Base-by-base conservation (phyloP, 53 echinoderm and acorn worm species). In the Patiria pectinifera region DNA sequence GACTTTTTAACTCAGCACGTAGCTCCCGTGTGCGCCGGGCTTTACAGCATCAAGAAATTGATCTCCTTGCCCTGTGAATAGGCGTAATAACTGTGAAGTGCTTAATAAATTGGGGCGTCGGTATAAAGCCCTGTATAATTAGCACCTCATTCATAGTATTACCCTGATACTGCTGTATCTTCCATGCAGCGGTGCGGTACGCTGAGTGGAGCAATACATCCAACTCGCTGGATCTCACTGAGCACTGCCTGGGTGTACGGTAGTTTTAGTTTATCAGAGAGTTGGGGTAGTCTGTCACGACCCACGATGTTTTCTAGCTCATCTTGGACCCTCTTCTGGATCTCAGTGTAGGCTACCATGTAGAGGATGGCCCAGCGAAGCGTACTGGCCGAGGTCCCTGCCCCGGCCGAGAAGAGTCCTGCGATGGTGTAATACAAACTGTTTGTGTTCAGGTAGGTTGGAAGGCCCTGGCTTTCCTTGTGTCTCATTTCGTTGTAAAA, bases 221-320 rank as follows among this genome's bases (percentile, higher is more conserved):
- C 93, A 80, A 95, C 35, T 24, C 95, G 87, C 66, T 92, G 86
- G 47, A 92, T 71, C 82, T 95, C 95, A 14, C 69, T 66, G 24
- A 95, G 53, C 13, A 89, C 89, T 16, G 95, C 95, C 47, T 80
- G 21, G 18, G 94, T 95, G 83, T 48, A 94, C 3, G 92, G 92
- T 47, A 95, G 66, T 22, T 75, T 46, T 5, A 92, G 74, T 26
- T 86, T 84, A 69, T 95, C 95, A 3, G 62, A 62, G 2, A 95
- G 85, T 46, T 63, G 35, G 0, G 95, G 95, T 44, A 94, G 95
- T 21, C 95, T 59, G 44, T 92, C 85, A 11, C 86, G 71, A 59
- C 95, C 94, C 1, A 95, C 90, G 7, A 92, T 91, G 13, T 85
- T 59, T 75, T 94, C 92, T 21, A 95, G 48, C 88, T 95, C 95